Evolutionary conservation across 2,113 vertebrate species (phyloP).

Genomic region (Rhinogobius similis): DNA sequence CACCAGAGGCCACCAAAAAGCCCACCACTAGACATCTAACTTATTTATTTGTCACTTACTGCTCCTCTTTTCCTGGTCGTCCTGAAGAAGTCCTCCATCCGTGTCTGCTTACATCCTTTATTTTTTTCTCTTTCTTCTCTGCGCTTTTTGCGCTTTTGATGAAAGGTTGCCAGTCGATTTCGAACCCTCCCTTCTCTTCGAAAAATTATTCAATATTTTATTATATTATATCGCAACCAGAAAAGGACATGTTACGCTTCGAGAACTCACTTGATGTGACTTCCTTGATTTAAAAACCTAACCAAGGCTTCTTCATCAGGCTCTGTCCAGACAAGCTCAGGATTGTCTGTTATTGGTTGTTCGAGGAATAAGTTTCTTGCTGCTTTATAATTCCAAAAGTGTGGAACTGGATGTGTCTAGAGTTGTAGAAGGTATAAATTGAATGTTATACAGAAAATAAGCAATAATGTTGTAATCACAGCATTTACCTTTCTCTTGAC

Average conservation of each 20-base stretch:
- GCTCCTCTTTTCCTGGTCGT: conserved; percentile 70
- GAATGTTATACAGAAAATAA: background rate
- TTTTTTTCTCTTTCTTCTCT: conserved; percentile 62
- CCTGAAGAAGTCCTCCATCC: conserved; percentile 70
- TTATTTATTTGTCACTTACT: conserved; percentile 32
- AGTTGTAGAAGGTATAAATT: background rate
- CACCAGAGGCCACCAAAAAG: background rate
- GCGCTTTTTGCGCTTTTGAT: conserved; percentile 35
- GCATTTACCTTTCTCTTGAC: conserved; percentile 72
- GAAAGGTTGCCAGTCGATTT: conserved; percentile 71
- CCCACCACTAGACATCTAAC: background rate
- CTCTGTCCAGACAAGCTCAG: conserved; percentile 73
- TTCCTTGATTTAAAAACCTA: conserved; percentile 68
- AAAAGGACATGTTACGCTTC: background rate
- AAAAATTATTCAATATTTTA: conserved; percentile 3
- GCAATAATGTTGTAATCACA: background rate
- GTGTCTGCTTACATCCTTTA: conserved; percentile 62
- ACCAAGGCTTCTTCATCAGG: conserved; percentile 79
- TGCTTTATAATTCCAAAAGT: conserved; percentile 73
- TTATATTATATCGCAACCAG: background rate
- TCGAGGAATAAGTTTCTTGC: conserved; percentile 78
- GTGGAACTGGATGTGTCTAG: conserved; percentile 75
- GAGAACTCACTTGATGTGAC: conserved; percentile 66
- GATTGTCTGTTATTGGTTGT: background rate
- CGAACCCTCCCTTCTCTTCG: conserved; percentile 69